Percentiles rank a stretch among this genome's conserved stretches.
phyloP scores from a whole-genome alignment of 2,113 vertebrate species.

The Aramus guarauna region DNA sequence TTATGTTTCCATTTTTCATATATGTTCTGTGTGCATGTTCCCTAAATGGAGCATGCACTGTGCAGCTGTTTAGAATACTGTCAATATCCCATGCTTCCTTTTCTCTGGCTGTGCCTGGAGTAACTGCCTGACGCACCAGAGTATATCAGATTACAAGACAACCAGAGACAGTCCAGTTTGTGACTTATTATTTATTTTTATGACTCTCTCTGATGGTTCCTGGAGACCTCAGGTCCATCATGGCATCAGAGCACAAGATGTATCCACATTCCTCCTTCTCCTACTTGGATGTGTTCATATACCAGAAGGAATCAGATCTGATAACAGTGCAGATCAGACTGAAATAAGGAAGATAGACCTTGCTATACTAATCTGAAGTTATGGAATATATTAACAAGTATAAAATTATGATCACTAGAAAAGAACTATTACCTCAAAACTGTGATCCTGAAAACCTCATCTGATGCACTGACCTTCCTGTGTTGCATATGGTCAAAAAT shows the following conservation, averaged over 20 bases:
- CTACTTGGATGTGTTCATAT: neutral
- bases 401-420: neutral
- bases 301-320: neutral
- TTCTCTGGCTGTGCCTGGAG: neutral
- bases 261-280: neutral
- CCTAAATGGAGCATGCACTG: neutral
- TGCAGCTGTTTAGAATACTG: neutral
- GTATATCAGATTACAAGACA: neutral
- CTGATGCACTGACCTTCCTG: neutral
- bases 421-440: neutral
- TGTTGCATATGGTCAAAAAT: neutral
- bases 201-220: neutral
- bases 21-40: neutral
- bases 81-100: neutral
- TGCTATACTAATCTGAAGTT: neutral
- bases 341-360: neutral
- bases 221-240: neutral
- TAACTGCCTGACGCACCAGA: neutral
- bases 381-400: neutral
- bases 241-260: neutral
- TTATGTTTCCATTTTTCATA: neutral
- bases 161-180: neutral
- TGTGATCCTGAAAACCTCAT: neutral
- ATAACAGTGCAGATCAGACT: neutral
- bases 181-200: neutral